Evolutionary conservation across 2,113 vertebrate species (phyloP).

Genomic region (Benitochromis conjunctus): DNA sequence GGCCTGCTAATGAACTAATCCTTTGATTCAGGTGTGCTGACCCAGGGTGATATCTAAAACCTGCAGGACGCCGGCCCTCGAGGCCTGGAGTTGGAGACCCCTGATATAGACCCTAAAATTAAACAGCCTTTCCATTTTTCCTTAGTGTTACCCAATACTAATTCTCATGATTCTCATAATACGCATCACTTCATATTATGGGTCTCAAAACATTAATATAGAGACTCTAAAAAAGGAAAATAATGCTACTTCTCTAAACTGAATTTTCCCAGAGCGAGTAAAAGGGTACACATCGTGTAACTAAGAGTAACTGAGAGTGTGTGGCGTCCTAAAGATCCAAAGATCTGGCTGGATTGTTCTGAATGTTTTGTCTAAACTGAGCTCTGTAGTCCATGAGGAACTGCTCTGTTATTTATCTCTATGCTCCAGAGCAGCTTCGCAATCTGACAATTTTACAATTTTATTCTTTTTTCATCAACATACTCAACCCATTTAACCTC

Average conservation of each 20-base stretch:
- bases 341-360: not conserved
- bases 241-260: not conserved
- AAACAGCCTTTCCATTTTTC: not conserved
- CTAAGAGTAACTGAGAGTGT: not conserved
- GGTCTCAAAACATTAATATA: not conserved
- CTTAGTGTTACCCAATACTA: not conserved
- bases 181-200: not conserved
- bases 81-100: too few relatives aligned
- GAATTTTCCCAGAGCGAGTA: not conserved
- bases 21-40: too few relatives aligned
- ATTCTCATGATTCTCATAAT: not conserved
- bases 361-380: not conserved
- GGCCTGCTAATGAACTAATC: too few relatives aligned
- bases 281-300: not conserved
- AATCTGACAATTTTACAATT: not conserved
- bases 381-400: not conserved
- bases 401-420: not conserved
- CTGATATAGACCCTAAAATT: too few relatives aligned
- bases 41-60: too few relatives aligned
- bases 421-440: not conserved
- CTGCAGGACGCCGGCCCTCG: too few relatives aligned
- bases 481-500: not conserved
- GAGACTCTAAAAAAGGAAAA: not conserved
- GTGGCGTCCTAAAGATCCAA: not conserved
- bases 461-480: not conserved